These are phyloP conservation scores for Operophtera brumata DNA, from an alignment of 2,888 invertebrate species.

Conservation along the genomic window DNA sequence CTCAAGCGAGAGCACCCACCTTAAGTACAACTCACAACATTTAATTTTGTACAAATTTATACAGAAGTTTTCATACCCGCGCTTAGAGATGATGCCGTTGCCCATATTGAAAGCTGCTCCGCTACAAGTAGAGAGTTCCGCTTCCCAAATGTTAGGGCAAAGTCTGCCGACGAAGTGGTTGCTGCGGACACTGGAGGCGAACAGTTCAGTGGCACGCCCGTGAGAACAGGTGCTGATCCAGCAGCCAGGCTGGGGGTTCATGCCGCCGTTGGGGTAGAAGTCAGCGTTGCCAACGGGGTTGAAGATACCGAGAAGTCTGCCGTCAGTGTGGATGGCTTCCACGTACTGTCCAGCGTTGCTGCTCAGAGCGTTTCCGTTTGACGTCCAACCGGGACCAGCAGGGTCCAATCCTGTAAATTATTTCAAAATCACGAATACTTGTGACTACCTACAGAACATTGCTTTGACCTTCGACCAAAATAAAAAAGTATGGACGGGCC, in stretches of 20 bases:
- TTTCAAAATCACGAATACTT: not conserved
- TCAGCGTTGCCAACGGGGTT: slow-evolving; percentile 46
- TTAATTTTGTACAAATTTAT: not conserved
- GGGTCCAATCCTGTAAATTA: slow-evolving; percentile 53
- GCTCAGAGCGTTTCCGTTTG: slow-evolving; percentile 44
- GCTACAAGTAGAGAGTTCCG: slow-evolving; percentile 38
- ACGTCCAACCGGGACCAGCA: slow-evolving; percentile 56
- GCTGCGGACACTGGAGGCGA: slow-evolving; percentile 49
- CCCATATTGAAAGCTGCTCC: slow-evolving; percentile 51
- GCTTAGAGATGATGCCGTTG: slow-evolving; percentile 44
- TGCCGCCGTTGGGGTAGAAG: slow-evolving; percentile 65
- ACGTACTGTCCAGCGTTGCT: slow-evolving; percentile 48
- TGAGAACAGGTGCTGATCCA: slow-evolving; percentile 55
- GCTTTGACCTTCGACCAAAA: too few relatives aligned
- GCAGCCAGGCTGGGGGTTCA: slow-evolving; percentile 59
- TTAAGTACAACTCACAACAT: too few relatives aligned
- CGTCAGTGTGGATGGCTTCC: slow-evolving; percentile 63
- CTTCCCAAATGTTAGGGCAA: slow-evolving; percentile 45
- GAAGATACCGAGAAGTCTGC: slow-evolving; percentile 51
- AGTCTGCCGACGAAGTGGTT: slow-evolving; percentile 50
- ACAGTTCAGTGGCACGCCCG: slow-evolving; percentile 48
- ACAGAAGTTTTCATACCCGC: slow-evolving; percentile 38
- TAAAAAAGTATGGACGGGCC: too few relatives aligned
- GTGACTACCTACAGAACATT: not conserved
- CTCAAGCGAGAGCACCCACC: too few relatives aligned